phyloP scores from a whole-genome alignment of 2,888 invertebrate genomes.

The Calliphora vomitoria region DNA sequence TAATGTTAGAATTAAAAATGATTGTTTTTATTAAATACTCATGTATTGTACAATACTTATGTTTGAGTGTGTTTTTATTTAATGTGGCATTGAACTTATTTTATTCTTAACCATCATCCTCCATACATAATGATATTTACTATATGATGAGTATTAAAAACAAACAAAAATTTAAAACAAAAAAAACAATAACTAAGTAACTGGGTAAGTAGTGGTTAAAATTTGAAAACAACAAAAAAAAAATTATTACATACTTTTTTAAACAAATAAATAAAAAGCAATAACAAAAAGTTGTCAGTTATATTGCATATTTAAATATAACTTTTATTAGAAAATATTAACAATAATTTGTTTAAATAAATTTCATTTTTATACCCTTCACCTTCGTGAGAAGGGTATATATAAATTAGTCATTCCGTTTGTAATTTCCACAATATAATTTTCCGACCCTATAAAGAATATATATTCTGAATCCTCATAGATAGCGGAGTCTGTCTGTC shows the following conservation, averaged over 20 bases:
- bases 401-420: no score
- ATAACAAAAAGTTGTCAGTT: neutral
- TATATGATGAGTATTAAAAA: slow-evolving; percentile 6
- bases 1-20: slow-evolving; percentile 35
- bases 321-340: slow-evolving; percentile 12
- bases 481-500: no score
- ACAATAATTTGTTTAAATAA: neutral
- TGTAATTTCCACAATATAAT: no score
- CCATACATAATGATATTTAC: slow-evolving; percentile 7
- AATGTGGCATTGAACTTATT: slow-evolving; percentile 60
- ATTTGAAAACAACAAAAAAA: neutral
- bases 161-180: neutral
- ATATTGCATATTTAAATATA: neutral
- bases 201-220: slow-evolving; percentile 57
- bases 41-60: neutral
- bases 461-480: no score
- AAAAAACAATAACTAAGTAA: slow-evolving; percentile 50
- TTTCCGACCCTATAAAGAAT: no score
- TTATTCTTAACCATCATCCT: slow-evolving; percentile 59
- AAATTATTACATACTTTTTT: neutral
- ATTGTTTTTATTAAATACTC: neutral
- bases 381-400: no score
- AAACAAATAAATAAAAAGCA: neutral
- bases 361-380: no score
- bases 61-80: slow-evolving; percentile 8